Percentiles rank a stretch among this genome's conserved stretches.
Conservation (phyloP, 64 coral and sea anemone genomes). For the Pocillopora verrucosa region DNA sequence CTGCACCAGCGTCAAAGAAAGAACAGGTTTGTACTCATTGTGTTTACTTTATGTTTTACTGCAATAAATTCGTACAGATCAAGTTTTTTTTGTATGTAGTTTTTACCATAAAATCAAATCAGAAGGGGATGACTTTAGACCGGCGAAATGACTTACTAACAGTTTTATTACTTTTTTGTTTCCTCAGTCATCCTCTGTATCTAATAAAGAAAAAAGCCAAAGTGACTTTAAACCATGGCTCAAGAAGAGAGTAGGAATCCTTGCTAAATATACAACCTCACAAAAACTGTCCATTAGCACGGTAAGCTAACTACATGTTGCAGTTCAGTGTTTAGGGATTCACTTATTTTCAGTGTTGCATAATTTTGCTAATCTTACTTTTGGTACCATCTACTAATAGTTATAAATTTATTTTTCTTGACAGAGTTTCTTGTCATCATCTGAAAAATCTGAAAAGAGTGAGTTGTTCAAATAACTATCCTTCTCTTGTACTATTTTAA, state of each 20-base stretch:
- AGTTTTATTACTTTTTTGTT: neutral
- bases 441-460: constrained; percentile 87
- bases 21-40: constrained; percentile 35
- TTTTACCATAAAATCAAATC: too few relatives aligned
- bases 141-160: neutral
- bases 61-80: too few relatives aligned
- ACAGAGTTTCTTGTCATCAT: constrained; percentile 88
- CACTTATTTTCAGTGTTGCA: neutral
- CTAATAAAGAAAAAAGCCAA: constrained; percentile 3
- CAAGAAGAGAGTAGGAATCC: constrained; percentile 72
- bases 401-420: neutral
- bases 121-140: too few relatives aligned
- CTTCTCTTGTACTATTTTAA: too few relatives aligned
- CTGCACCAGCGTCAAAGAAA: constrained; percentile 37
- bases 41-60: neutral
- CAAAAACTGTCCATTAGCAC: constrained; percentile 97
- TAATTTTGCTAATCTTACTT: too few relatives aligned
- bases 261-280: constrained; percentile 97
- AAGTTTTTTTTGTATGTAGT: too few relatives aligned
- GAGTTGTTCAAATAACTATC: constrained; percentile 27
- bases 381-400: neutral
- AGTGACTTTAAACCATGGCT: constrained; percentile 85
- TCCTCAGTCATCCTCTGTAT: constrained; percentile 31
- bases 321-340: neutral
- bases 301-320: constrained; percentile 21